A percentile compares a stretch with the other conserved stretches of the same genome.
These are phyloP conservation scores for Atopsyche davidsoni DNA, from an alignment of 1,140 invertebrate species.

Conservation along the genomic window DNA sequence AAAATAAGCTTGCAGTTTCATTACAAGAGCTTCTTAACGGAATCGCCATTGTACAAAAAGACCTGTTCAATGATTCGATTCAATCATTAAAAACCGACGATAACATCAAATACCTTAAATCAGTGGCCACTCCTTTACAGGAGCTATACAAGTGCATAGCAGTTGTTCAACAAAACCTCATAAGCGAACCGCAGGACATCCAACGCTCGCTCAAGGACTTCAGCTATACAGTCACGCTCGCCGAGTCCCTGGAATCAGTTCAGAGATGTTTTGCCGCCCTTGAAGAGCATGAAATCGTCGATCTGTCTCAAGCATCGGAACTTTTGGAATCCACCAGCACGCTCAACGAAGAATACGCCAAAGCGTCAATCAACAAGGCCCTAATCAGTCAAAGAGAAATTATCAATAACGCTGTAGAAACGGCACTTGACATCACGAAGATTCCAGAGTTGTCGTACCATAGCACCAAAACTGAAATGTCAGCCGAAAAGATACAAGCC, in stretches of 20 bases:
- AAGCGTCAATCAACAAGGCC: slow-evolving; percentile 22
- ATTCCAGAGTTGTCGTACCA: slow-evolving; percentile 2
- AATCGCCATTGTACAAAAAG: slow-evolving; percentile 25
- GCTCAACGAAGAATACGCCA: slow-evolving; percentile 21
- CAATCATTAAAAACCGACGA: background rate
- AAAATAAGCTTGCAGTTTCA: slow-evolving; percentile 13
- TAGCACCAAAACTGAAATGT: slow-evolving; percentile 1
- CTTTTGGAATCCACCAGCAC: slow-evolving; percentile 6
- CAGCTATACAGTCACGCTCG: slow-evolving; percentile 24
- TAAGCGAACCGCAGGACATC: slow-evolving; percentile 29
- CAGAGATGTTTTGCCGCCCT: slow-evolving; percentile 31
- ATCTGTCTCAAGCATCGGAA: slow-evolving; percentile 24
- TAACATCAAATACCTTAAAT: slow-evolving; percentile 19
- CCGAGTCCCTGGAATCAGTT: slow-evolving; percentile 29
- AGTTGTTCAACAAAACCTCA: slow-evolving; percentile 33
- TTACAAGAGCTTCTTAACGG: slow-evolving; percentile 26
- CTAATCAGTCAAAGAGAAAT: slow-evolving; percentile 18
- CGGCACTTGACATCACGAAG: slow-evolving; percentile 16
- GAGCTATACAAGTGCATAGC: slow-evolving; percentile 40
- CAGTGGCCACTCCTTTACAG: slow-evolving; percentile 38
- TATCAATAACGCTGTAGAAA: slow-evolving; percentile 19
- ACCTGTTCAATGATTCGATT: slow-evolving; percentile 12
- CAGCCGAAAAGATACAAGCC: slow-evolving; percentile 16
- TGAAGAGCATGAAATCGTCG: slow-evolving; percentile 25
- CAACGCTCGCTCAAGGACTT: slow-evolving; percentile 23